Conservation (phyloP, 1,140 invertebrate species). For the Drosophila kanapiae region DNA sequence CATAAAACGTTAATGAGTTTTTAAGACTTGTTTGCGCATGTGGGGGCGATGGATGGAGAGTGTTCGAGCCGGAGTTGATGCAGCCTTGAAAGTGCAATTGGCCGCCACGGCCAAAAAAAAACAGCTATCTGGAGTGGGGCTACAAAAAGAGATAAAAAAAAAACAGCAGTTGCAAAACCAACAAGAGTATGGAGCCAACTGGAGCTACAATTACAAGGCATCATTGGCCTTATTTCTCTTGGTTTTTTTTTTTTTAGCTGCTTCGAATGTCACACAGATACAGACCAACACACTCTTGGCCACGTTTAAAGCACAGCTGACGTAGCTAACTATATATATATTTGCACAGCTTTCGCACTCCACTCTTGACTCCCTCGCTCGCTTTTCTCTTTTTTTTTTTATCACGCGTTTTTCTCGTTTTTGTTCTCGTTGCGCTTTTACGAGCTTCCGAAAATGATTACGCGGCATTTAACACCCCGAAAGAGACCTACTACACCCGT, state of each 20-base stretch:
- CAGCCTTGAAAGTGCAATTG: constrained; percentile 68
- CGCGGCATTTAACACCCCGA: constrained; percentile 65
- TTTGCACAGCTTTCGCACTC: constrained; percentile 74
- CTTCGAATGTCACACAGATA: constrained; percentile 51
- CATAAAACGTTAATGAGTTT: constrained; percentile 74
- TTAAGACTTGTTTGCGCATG: constrained; percentile 55
- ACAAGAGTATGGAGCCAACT: constrained; percentile 49
- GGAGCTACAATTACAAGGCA: constrained; percentile 79
- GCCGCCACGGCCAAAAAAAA: constrained; percentile 32
- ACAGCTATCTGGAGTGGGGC: not conserved
- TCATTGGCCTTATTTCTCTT: constrained; percentile 79
- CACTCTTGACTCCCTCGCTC: constrained; percentile 19
- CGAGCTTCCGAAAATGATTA: constrained; percentile 78
- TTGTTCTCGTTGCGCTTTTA: constrained; percentile 48
- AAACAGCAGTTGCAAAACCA: constrained; percentile 48
- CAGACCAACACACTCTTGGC: constrained; percentile 1
- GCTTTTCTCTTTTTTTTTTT: constrained; percentile 1
- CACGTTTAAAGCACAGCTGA: constrained; percentile 41
- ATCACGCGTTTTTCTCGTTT: constrained; percentile 4
- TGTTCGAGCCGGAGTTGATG: constrained; percentile 33
- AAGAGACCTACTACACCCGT: constrained; percentile 2
- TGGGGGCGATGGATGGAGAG: constrained; percentile 29
- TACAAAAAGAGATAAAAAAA: constrained; percentile 8
- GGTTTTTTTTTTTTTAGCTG: constrained; percentile 45
- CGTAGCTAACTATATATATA: constrained; percentile 59